Conservation (phyloP, 2,797 vertebrate species). For the Chaetophractus vellerosus region DNA sequence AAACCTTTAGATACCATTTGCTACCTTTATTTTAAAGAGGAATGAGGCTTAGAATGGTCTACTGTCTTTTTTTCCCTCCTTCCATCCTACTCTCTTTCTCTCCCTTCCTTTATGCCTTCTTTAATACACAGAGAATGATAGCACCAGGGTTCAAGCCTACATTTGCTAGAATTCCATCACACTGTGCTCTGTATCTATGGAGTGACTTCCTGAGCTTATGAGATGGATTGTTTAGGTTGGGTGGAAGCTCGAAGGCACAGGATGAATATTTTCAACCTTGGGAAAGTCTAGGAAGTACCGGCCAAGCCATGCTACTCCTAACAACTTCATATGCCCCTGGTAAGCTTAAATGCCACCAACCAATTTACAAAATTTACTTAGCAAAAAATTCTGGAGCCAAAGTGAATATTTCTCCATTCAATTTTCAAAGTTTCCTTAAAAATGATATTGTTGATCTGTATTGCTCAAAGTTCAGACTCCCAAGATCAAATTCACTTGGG, state of each 20-base stretch:
- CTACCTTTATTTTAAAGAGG: not conserved
- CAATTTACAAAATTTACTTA: not conserved
- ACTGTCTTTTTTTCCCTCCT: no score
- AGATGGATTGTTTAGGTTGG: no score
- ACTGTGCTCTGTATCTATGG: accelerated
- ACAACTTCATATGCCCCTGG: not conserved
- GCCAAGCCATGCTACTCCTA: not conserved
- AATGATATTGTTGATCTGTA: not conserved
- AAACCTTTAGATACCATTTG: not conserved
- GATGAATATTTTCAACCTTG: accelerated
- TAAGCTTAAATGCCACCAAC: accelerated
- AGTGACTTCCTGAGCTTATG: not conserved
- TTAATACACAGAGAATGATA: accelerated
- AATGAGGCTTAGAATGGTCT: accelerated
- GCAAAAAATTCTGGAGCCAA: not conserved
- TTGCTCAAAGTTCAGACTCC: not conserved
- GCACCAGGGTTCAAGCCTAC: not conserved
- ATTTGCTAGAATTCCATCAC: not conserved
- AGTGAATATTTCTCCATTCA: not conserved
- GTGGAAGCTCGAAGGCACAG: not conserved
- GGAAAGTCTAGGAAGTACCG: not conserved
- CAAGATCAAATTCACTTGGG: not conserved
- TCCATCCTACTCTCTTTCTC: no score
- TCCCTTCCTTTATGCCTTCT: not conserved
- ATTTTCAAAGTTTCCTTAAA: not conserved